Evolutionary conservation across 1,140 invertebrate species (phyloP).

Genomic region (Sycophila sp.): DNA sequence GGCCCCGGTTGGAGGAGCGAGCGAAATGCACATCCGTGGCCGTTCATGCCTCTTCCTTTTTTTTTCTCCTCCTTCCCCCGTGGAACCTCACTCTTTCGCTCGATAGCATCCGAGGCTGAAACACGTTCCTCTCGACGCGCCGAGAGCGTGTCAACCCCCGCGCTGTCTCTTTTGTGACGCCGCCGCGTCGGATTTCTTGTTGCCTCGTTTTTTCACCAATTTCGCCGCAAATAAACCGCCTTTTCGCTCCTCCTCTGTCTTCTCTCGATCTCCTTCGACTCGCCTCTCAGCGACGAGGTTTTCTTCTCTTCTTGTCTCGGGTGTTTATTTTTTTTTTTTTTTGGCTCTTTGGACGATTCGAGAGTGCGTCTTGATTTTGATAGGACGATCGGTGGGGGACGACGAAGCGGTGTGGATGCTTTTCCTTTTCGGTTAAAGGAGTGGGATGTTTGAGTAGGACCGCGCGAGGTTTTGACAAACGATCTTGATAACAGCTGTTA

Average conservation of each 20-base stretch:
- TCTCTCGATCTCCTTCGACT: background rate
- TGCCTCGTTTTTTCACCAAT: too few relatives aligned
- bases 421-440: background rate
- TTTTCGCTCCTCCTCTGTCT: background rate
- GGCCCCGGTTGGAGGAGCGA: too few relatives aligned
- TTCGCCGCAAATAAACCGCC: background rate
- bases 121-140: constrained; percentile 15
- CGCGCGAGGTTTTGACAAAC: constrained; percentile 9
- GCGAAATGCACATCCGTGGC: background rate
- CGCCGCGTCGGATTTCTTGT: too few relatives aligned
- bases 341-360: background rate
- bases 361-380: background rate
- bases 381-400: background rate
- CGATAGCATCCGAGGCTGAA: constrained; percentile 9
- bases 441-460: constrained; percentile 3
- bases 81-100: background rate
- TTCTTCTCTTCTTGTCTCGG: background rate
- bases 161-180: too few relatives aligned
- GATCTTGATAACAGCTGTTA: constrained; percentile 29
- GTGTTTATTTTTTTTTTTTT: background rate
- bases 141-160: background rate
- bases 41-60: too few relatives aligned
- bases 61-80: background rate
- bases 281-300: too few relatives aligned
- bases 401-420: background rate